Evolutionary conservation across 2,888 invertebrate species (phyloP).

Genomic region (Eupithecia insigniata): DNA sequence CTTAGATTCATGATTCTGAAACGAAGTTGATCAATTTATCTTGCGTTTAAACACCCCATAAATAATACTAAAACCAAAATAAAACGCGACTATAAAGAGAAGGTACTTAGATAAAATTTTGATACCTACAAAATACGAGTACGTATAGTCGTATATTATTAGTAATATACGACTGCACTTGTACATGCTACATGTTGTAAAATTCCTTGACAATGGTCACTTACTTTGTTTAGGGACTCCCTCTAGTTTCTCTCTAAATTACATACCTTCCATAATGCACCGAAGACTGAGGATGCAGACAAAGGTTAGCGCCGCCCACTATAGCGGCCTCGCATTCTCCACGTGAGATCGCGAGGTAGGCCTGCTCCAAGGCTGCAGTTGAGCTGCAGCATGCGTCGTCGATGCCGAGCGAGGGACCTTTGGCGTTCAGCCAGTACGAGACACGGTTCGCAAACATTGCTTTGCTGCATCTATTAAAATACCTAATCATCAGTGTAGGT

Average conservation of each 20-base stretch:
- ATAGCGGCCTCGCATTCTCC: constrained; percentile 78
- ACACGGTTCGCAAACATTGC: constrained; percentile 65
- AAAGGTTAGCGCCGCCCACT: constrained; percentile 78
- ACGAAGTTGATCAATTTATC: constrained; percentile 12
- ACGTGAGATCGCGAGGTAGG: constrained; percentile 52
- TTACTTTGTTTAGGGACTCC: not conserved
- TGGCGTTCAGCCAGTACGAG: constrained; percentile 64
- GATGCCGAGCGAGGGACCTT: constrained; percentile 60
- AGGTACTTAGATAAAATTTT: too few species aligned
- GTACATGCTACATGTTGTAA: too few species aligned
- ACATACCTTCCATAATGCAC: constrained; percentile 49
- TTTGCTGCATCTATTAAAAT: constrained; percentile 49
- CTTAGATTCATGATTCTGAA: constrained; percentile 78
- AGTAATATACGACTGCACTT: too few species aligned
- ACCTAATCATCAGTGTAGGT: not conserved
- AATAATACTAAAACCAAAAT: not conserved
- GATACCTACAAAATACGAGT: too few species aligned
- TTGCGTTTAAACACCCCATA: not conserved
- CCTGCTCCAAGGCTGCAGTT: constrained; percentile 56
- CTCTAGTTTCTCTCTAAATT: not conserved
- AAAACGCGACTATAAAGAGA: not conserved
- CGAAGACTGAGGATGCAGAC: constrained; percentile 67
- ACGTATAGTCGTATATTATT: too few species aligned
- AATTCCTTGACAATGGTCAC: not conserved
- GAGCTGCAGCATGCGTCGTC: constrained; percentile 59